Conservation (phyloP, 2,797 vertebrate species). For the Hephaestus fuliginosus region DNA sequence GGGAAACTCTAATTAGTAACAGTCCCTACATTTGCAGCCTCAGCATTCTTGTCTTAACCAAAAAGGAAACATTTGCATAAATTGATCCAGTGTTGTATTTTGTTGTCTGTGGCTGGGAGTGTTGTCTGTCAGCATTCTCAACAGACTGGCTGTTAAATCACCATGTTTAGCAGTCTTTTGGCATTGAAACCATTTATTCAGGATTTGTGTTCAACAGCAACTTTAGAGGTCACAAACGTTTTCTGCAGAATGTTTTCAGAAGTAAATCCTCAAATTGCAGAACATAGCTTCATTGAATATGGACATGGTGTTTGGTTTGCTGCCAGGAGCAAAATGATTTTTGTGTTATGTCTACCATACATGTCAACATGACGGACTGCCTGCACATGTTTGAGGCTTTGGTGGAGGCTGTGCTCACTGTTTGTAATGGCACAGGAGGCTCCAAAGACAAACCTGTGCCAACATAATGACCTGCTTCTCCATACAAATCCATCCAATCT, state of each 20-base stretch:
- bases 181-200: constrained; percentile 20
- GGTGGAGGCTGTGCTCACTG: constrained; percentile 25
- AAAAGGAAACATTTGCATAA: constrained; percentile 41
- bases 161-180: constrained; percentile 15
- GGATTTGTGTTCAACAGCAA: constrained; percentile 8
- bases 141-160: constrained; percentile 30
- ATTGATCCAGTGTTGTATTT: constrained; percentile 16
- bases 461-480: constrained; percentile 55
- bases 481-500: constrained; percentile 54
- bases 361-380: constrained; percentile 3
- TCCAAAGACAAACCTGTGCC: constrained; percentile 41
- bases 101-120: constrained; percentile 37
- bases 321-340: background rate
- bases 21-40: constrained; percentile 41
- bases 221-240: constrained; percentile 13
- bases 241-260: background rate
- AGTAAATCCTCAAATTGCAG: background rate
- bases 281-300: background rate
- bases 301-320: constrained; percentile 9
- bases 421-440: constrained; percentile 41
- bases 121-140: constrained; percentile 10
- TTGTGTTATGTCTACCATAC: constrained; percentile 9
- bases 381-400: constrained; percentile 33
- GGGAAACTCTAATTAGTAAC: constrained; percentile 44
- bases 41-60: constrained; percentile 48